Conservation (phyloP, 2,797 vertebrate genomes). For the Artibeus jamaicensis region DNA sequence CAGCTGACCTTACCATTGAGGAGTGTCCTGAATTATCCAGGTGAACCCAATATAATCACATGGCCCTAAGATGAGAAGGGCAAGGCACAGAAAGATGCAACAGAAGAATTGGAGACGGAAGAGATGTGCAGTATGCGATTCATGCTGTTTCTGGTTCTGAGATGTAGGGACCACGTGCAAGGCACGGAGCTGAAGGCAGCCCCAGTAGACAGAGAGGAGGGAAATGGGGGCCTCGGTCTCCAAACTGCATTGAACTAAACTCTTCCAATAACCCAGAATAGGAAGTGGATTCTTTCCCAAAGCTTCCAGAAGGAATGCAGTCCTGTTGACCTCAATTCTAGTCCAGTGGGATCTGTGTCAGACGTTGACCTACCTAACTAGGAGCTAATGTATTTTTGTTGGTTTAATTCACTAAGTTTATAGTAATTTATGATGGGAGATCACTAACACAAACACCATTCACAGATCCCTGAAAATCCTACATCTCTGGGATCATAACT, state of each 20-base stretch:
- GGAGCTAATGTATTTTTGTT: neutral
- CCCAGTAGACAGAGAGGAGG: neutral
- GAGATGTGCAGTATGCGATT: neutral
- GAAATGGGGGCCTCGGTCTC: neutral
- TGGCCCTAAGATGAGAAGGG: neutral
- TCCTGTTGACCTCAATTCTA: neutral
- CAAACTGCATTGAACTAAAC: neutral
- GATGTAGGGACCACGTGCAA: neutral
- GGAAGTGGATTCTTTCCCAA: neutral
- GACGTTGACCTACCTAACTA: neutral
- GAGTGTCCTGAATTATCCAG: neutral
- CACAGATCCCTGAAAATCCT: neutral
- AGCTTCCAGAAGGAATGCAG: neutral
- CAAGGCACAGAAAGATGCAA: neutral
- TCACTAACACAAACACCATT: neutral
- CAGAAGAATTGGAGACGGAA: neutral
- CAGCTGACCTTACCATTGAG: neutral
- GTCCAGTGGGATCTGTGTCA: neutral
- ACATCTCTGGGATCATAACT: neutral
- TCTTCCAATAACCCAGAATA: neutral
- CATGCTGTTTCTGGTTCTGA: neutral
- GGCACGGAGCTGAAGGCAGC: neutral
- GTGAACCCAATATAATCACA: neutral
- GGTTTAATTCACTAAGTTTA: neutral
- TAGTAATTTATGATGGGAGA: neutral